A percentile compares a stretch with the other conserved stretches of the same genome.
Conservation (phyloP, 2,888 invertebrate genomes). For the Philhelius pedissequus region DNA sequence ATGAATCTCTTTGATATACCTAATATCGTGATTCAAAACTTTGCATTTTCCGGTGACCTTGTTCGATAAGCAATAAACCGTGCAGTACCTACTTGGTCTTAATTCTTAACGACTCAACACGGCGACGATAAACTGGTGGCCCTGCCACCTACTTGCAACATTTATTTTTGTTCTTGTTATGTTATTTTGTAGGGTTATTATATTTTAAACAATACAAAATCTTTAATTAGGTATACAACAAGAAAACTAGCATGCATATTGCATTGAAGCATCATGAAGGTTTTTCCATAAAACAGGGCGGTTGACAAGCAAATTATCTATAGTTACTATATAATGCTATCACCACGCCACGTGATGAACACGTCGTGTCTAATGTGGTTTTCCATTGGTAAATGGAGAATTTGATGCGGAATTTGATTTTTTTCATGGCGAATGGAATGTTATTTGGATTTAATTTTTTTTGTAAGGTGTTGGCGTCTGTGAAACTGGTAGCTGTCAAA, state of each 20-base stretch:
- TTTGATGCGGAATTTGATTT: too few species aligned
- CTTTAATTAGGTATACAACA: not conserved
- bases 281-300: not conserved
- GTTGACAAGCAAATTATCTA: too few species aligned
- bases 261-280: not conserved
- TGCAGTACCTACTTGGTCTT: not conserved
- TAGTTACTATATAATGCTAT: too few species aligned
- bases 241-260: not conserved
- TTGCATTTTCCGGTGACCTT: not conserved
- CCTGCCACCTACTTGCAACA: not conserved
- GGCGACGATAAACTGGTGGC: not conserved
- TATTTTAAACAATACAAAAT: not conserved
- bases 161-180: not conserved
- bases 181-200: not conserved
- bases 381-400: too few species aligned
- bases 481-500: too few species aligned
- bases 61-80: not conserved
- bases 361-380: too few species aligned
- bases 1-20: not conserved
- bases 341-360: too few species aligned
- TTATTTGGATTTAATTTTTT: too few species aligned
- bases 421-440: too few species aligned
- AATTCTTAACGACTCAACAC: not conserved
- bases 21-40: not conserved
- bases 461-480: too few species aligned